Conservation (phyloP, 37 sponge, comb jelly and placozoan genomes). For the Tethya wilhelma region DNA sequence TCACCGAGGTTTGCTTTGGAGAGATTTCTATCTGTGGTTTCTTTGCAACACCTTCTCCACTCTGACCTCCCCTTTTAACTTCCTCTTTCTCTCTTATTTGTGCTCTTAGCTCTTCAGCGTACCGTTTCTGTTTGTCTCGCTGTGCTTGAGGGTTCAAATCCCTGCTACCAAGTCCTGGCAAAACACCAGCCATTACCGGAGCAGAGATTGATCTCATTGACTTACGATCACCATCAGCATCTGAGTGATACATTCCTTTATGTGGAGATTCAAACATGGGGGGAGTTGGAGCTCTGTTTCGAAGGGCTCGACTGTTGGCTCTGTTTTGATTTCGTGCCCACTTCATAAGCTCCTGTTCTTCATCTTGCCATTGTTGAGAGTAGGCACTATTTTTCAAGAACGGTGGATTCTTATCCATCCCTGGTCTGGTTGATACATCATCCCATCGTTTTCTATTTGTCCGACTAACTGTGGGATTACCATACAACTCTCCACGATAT, state of each 20-base stretch:
- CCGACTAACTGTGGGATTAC: background rate
- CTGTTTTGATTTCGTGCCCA: conserved; percentile 37
- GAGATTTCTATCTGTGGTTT: too few relatives aligned
- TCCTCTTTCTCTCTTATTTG: conserved; percentile 62
- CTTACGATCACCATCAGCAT: background rate
- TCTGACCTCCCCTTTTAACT: conserved; percentile 8
- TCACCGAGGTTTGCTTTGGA: too few relatives aligned
- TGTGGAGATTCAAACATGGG: conserved; percentile 1
- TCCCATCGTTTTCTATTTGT: conserved; percentile 15
- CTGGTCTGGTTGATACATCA: background rate
- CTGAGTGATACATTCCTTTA: background rate
- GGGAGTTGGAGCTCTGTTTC: background rate
- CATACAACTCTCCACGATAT: background rate
- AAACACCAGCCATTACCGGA: conserved; percentile 7
- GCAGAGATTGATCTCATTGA: conserved; percentile 56
- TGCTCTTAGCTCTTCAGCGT: conserved; percentile 62
- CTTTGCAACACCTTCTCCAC: background rate
- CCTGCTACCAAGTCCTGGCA: conserved; percentile 4
- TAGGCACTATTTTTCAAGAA: background rate
- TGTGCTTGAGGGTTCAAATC: conserved; percentile 14
- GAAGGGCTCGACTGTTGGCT: background rate
- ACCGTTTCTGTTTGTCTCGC: conserved; percentile 49
- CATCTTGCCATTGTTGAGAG: conserved; percentile 50
- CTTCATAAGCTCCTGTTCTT: conserved; percentile 46
- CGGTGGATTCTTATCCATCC: background rate